A percentile compares a stretch with the other conserved stretches of the same genome.
These are phyloP conservation scores for Cyanocitta stelleri DNA, from an alignment of 2,113 vertebrate species.

Conservation along the genomic window DNA sequence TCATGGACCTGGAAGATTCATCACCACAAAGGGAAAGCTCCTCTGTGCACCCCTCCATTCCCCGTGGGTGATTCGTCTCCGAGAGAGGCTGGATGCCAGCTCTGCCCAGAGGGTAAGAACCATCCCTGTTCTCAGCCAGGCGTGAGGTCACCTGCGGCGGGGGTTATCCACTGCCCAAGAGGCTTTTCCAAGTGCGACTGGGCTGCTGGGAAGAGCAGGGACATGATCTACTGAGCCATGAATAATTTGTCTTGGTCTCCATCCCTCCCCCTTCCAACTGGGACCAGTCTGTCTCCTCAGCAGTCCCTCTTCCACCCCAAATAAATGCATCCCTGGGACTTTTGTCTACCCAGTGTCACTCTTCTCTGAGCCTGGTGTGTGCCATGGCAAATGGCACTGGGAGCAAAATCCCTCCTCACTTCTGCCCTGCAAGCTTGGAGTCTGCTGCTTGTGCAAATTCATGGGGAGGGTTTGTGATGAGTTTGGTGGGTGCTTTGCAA, in stretches of 20 bases:
- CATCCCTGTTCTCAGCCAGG: background rate
- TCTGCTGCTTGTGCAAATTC: background rate
- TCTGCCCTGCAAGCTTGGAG: background rate
- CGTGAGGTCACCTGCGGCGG: accelerated
- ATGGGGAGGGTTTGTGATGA: background rate
- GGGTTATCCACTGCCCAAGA: background rate
- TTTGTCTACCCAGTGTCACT: background rate
- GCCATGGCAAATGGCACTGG: accelerated
- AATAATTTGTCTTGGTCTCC: background rate
- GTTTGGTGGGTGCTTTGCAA: background rate
- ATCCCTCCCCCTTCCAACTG: background rate
- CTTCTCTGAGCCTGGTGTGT: accelerated
- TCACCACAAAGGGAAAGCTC: background rate
- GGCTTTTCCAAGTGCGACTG: background rate
- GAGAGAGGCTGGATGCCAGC: background rate
- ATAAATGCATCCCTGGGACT: background rate
- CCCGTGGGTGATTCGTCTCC: slow-evolving; percentile 15
- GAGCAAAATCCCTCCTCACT: background rate
- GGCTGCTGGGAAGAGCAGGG: background rate
- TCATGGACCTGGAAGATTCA: background rate
- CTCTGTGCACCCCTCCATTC: slow-evolving; percentile 20
- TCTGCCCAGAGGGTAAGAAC: slow-evolving; percentile 13
- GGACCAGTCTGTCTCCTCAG: background rate
- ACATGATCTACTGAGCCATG: accelerated
- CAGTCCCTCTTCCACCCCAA: background rate